Evolutionary conservation across 53 echinoderm and acorn worm species (phyloP).

Genomic region (Stichopus horrens): DNA sequence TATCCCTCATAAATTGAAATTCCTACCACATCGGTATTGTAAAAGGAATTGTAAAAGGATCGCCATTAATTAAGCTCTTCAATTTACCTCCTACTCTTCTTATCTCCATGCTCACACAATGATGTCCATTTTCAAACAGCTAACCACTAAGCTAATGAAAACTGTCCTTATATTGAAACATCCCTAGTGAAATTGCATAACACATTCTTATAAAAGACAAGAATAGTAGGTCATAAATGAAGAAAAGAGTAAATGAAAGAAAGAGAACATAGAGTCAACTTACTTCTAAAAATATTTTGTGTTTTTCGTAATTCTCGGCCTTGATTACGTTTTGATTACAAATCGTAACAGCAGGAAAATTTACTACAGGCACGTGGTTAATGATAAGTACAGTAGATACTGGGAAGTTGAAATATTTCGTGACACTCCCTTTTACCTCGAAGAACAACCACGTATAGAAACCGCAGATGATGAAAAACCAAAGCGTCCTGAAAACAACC

Average conservation of each 20-base stretch:
- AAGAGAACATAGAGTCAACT: not conserved
- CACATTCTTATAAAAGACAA: too few relatives aligned
- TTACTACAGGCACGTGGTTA: slow-evolving; percentile 38
- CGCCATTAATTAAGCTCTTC: too few relatives aligned
- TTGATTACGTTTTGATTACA: slow-evolving; percentile 66
- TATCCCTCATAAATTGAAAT: too few relatives aligned
- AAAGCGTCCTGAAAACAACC: not conserved
- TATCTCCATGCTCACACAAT: too few relatives aligned
- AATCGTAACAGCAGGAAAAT: slow-evolving; percentile 64
- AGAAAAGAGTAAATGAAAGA: not conserved
- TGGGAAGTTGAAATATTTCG: slow-evolving; percentile 44
- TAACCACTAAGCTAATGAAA: too few relatives aligned
- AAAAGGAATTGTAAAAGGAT: too few relatives aligned
- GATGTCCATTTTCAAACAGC: too few relatives aligned
- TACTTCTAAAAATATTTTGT: slow-evolving; percentile 25
- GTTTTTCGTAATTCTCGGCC: slow-evolving; percentile 6
- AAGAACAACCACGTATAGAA: slow-evolving; percentile 39
- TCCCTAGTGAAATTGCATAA: too few relatives aligned
- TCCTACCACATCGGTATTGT: too few relatives aligned
- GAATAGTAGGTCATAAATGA: too few relatives aligned
- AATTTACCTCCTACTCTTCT: too few relatives aligned
- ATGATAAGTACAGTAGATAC: slow-evolving; percentile 54
- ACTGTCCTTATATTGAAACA: too few relatives aligned
- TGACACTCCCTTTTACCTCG: slow-evolving; percentile 38
- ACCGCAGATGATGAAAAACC: not conserved